phyloP scores from a whole-genome alignment of 2,797 vertebrate genomes.

The Crypturellus tataupa region DNA sequence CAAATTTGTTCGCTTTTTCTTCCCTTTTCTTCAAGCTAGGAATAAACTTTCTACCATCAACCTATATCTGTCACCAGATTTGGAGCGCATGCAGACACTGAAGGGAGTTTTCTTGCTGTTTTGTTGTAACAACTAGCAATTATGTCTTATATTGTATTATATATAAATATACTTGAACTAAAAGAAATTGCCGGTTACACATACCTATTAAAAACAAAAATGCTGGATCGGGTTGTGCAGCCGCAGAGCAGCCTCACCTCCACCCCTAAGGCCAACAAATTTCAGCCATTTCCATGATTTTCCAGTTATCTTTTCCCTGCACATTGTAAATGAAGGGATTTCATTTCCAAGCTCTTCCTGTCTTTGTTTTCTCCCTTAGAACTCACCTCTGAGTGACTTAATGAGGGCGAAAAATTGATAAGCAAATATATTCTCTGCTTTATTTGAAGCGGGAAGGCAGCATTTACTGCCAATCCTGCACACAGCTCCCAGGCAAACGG shows the following conservation, averaged over 20 bases:
- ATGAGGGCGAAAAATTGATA: slow-evolving; percentile 61
- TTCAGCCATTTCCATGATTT: not conserved
- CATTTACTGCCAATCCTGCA: too few relatives aligned
- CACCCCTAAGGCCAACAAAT: not conserved
- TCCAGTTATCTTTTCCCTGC: not conserved
- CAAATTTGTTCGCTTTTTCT: not conserved
- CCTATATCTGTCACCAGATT: not conserved
- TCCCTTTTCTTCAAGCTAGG: not conserved
- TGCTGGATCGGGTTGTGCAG: not conserved
- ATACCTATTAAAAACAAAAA: slow-evolving; percentile 21
- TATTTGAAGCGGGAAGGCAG: not conserved
- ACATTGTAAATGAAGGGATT: not conserved
- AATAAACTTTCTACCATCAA: slow-evolving; percentile 1
- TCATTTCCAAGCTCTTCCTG: slow-evolving; percentile 23
- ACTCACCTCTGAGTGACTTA: slow-evolving; percentile 55
- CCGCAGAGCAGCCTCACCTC: not conserved
- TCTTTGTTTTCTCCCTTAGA: slow-evolving; percentile 26
- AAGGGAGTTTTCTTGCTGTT: not conserved
- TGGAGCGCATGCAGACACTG: not conserved
- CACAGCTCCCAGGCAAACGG: not conserved
- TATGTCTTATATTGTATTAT: not conserved
- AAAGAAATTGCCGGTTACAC: slow-evolving; percentile 5
- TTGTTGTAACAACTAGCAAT: not conserved
- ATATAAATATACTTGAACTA: slow-evolving; percentile 12
- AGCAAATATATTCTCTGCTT: not conserved